Conservation (phyloP, 2,113 vertebrate genomes). For the Mesitornis unicolor region DNA sequence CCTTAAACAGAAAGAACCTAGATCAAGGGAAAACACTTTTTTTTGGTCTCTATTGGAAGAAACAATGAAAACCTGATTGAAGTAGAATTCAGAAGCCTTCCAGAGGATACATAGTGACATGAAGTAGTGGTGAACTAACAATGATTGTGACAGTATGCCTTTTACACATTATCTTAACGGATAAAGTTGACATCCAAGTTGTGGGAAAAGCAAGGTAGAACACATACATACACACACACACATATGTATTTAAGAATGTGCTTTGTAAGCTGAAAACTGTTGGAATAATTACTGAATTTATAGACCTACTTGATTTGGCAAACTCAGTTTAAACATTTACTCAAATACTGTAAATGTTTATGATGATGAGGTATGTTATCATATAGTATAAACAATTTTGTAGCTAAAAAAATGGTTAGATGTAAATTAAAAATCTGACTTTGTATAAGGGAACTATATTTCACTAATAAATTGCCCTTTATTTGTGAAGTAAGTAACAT, state of each 20-base stretch:
- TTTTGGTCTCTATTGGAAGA: background rate
- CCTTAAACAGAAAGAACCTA: background rate
- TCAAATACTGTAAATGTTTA: constrained; percentile 12
- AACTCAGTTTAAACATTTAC: background rate
- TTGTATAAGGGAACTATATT: background rate
- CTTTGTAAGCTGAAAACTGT: background rate
- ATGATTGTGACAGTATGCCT: background rate
- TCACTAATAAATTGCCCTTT: background rate
- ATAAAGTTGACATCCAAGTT: background rate
- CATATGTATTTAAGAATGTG: background rate
- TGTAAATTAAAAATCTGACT: background rate
- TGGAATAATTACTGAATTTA: background rate
- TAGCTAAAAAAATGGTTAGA: background rate
- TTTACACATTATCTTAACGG: background rate
- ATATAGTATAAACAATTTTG: background rate
- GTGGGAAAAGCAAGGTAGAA: background rate
- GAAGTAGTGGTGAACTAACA: background rate
- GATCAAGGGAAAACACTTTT: background rate
- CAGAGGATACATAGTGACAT: background rate
- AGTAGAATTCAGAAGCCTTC: background rate
- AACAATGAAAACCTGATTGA: background rate
- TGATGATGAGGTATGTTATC: background rate
- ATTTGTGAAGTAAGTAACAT: rapidly evolving
- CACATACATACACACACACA: background rate
- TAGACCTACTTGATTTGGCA: background rate